Evolutionary conservation across 2,113 vertebrate species (phyloP).

Genomic region (Crotalus tigris): DNA sequence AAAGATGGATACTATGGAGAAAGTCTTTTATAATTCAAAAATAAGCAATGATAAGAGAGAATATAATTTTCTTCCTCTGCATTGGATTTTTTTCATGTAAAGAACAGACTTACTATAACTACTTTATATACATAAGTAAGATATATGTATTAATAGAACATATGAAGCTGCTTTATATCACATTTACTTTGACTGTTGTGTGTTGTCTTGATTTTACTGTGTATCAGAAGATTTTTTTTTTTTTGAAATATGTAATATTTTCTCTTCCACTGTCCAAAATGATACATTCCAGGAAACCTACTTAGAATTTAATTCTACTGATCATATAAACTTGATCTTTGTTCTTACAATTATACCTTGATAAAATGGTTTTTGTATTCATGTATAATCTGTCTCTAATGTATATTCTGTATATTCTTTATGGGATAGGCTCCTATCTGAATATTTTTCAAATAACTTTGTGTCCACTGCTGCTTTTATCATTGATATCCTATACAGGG

Average conservation of each 20-base stretch:
- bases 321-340: not conserved
- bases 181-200: not conserved
- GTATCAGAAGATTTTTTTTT: not conserved
- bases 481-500: not conserved
- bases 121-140: not conserved
- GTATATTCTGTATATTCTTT: not conserved
- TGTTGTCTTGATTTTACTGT: not conserved
- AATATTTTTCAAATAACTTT: not conserved
- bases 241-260: not conserved
- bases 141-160: not conserved
- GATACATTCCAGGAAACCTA: not conserved
- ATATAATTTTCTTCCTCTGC: not conserved
- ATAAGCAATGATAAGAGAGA: not conserved
- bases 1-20: not conserved
- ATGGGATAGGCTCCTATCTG: not conserved
- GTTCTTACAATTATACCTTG: not conserved
- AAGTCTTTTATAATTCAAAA: not conserved
- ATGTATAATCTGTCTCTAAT: not conserved
- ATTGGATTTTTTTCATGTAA: not conserved
- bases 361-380: not conserved
- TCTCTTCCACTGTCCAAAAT: not conserved
- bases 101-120: not conserved
- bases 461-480: not conserved
- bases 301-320: not conserved
- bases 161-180: not conserved